Evolutionary conservation across 2,113 vertebrate genomes (phyloP).

Genomic region (Ariopsis seemanni): DNA sequence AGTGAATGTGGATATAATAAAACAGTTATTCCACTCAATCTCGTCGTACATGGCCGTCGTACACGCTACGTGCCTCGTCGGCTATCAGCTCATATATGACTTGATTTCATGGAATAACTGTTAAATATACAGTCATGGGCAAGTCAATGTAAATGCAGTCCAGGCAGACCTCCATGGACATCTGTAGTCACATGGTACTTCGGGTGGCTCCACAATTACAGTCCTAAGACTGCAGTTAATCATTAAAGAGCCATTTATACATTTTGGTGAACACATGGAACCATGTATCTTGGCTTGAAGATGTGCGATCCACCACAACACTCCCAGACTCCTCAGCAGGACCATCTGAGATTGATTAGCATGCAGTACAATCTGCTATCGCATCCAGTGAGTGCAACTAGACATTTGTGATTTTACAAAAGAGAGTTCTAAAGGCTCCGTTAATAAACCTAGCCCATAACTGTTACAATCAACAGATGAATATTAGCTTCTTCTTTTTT

Average conservation of each 20-base stretch:
- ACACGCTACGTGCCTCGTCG: too few species aligned
- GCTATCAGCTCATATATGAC: too few species aligned
- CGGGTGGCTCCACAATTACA: background rate
- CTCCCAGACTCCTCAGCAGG: background rate
- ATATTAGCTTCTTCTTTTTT: background rate
- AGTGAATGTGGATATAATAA: too few species aligned
- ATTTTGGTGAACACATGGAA: background rate
- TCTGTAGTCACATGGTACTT: background rate
- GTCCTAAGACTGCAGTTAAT: background rate
- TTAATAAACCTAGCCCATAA: background rate
- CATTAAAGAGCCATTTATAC: background rate
- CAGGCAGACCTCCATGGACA: background rate
- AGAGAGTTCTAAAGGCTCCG: background rate
- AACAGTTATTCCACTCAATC: too few species aligned
- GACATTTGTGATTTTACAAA: too few species aligned
- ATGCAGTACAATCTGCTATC: background rate
- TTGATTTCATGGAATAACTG: too few species aligned
- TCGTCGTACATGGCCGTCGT: too few species aligned
- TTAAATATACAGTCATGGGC: too few species aligned
- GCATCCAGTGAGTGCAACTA: background rate
- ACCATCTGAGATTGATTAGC: background rate
- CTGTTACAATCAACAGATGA: background rate
- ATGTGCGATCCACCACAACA: background rate
- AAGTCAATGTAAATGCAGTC: background rate
- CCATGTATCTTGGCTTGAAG: background rate